Conservation (phyloP, 1,140 invertebrate species). For the Probaryconus sp. region DNA sequence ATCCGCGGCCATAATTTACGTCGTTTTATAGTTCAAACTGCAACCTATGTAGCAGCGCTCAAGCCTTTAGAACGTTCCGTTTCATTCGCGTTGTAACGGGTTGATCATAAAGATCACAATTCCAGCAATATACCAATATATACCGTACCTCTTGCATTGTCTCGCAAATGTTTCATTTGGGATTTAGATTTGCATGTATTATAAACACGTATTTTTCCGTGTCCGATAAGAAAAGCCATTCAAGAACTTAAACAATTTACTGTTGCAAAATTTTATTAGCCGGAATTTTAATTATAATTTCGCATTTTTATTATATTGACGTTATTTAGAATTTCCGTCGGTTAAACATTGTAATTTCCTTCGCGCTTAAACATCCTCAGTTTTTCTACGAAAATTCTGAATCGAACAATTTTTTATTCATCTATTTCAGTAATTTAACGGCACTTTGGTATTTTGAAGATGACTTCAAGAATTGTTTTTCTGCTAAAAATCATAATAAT, state of each 20-base stretch:
- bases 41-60: constrained; percentile 70
- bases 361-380: too few species aligned
- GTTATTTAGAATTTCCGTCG: too few species aligned
- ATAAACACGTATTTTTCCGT: not conserved
- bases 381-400: too few species aligned
- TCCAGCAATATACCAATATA: constrained; percentile 68
- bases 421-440: too few species aligned
- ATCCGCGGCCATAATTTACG: constrained; percentile 78
- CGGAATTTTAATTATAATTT: too few species aligned
- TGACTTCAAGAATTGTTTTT: too few species aligned
- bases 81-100: constrained; percentile 75
- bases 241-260: not conserved
- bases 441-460: too few species aligned
- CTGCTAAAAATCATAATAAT: too few species aligned
- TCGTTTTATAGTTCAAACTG: constrained; percentile 79
- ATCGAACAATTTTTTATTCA: too few species aligned
- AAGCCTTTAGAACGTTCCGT: constrained; percentile 74
- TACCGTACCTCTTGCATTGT: constrained; percentile 40
- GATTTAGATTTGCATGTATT: constrained; percentile 34
- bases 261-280: not conserved
- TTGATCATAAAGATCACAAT: constrained; percentile 76
- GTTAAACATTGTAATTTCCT: too few species aligned
- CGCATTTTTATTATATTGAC: too few species aligned
- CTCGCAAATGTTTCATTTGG: constrained; percentile 49
- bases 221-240: not conserved